Evolutionary conservation across 2,113 vertebrate genomes (phyloP).

Genomic region (Mus spicilegus): DNA sequence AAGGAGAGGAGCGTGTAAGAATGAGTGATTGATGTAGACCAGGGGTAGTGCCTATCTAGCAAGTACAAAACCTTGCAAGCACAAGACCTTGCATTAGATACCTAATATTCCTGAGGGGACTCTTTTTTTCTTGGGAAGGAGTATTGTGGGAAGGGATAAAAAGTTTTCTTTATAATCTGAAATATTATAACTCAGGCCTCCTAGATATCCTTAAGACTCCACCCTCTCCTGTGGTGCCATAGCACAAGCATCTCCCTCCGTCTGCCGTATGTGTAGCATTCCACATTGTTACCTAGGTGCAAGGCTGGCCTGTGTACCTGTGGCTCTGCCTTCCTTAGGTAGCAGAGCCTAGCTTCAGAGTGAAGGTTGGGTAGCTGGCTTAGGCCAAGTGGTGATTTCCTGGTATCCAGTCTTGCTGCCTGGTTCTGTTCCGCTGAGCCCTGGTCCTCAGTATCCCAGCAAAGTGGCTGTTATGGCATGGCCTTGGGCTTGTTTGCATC

Average conservation of each 20-base stretch:
- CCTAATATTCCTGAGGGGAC: too few relatives aligned
- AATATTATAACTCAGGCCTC: neutral
- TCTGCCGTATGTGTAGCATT: neutral
- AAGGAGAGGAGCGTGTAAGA: neutral
- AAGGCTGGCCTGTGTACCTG: neutral
- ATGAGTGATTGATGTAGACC: neutral
- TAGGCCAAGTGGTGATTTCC: neutral
- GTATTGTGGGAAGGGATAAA: neutral
- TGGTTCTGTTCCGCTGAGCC: neutral
- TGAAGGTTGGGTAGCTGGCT: neutral
- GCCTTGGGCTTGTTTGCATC: neutral
- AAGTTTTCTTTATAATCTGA: neutral
- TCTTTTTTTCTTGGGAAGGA: neutral
- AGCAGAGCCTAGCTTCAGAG: neutral
- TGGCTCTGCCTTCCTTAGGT: neutral
- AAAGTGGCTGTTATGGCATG: neutral
- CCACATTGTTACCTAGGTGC: neutral
- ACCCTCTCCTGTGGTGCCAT: neutral
- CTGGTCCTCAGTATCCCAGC: neutral
- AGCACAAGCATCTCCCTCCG: neutral
- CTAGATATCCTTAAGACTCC: rapidly evolving
- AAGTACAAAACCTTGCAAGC: too few relatives aligned
- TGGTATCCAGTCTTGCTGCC: neutral
- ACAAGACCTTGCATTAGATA: too few relatives aligned
- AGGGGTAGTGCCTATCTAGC: neutral